Conservation (phyloP, 2,797 vertebrate species). For the Diglossa cyanea region DNA sequence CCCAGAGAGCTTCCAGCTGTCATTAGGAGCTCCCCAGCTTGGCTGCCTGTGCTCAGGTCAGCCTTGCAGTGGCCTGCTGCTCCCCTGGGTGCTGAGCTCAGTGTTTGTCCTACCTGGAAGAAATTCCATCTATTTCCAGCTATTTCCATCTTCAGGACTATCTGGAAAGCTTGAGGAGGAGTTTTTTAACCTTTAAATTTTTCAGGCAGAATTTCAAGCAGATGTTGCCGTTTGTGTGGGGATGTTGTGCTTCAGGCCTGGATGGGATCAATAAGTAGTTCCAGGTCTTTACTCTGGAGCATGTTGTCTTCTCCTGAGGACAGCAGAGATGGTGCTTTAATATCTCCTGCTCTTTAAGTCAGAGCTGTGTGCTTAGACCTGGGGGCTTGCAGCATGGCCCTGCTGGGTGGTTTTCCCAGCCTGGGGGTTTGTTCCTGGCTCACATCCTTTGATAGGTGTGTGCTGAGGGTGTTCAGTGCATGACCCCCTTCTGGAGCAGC, state of each 20-base stretch:
- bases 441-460: accelerated
- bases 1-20: neutral
- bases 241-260: neutral
- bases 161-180: neutral
- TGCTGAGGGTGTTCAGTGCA: neutral
- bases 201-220: neutral
- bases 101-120: neutral
- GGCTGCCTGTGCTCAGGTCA: neutral
- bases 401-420: neutral
- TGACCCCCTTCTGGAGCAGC: neutral
- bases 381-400: neutral
- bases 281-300: neutral
- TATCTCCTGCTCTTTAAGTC: neutral
- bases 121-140: neutral
- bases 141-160: neutral
- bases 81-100: neutral
- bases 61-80: neutral
- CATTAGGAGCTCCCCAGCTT: neutral
- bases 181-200: neutral
- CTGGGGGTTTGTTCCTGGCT: neutral
- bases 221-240: neutral
- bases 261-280: neutral
- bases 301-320: neutral
- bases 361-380: neutral
- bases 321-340: neutral